These are phyloP conservation scores for Cherax quadricarinatus DNA, from an alignment of 1,140 invertebrate genomes.

Conservation along the genomic window DNA sequence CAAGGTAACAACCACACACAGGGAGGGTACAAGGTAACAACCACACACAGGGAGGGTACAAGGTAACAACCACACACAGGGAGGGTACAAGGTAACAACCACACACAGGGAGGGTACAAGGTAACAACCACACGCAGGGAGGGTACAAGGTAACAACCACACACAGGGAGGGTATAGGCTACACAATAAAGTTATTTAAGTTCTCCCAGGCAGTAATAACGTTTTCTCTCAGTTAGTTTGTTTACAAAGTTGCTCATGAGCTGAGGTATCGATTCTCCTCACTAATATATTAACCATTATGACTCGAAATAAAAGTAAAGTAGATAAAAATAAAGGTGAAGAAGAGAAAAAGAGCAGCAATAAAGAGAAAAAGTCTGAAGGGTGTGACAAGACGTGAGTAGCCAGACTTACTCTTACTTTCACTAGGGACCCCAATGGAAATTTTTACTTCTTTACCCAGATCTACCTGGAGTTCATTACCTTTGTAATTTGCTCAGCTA, in stretches of 20 bases:
- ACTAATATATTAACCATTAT: not conserved
- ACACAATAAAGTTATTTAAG: no score
- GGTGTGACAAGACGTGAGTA: conserved; percentile 16
- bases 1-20: no score
- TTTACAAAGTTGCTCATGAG: conserved; percentile 13
- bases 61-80: no score
- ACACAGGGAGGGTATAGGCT: no score
- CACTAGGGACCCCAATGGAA: not conserved
- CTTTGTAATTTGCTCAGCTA: not conserved
- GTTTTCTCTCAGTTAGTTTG: not conserved
- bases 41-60: no score
- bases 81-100: no score
- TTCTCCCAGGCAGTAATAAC: no score
- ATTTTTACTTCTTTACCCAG: not conserved
- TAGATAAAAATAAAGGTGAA: not conserved
- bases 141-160: no score
- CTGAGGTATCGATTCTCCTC: conserved; percentile 12
- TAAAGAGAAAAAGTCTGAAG: not conserved
- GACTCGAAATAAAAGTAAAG: conserved; percentile 26
- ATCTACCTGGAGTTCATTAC: not conserved
- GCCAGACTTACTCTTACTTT: not conserved
- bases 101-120: no score
- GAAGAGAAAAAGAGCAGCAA: not conserved
- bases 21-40: no score
- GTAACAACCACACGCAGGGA: no score